Evolutionary conservation across 2,797 vertebrate species (phyloP).

Genomic region (Sandelia bainsii): DNA sequence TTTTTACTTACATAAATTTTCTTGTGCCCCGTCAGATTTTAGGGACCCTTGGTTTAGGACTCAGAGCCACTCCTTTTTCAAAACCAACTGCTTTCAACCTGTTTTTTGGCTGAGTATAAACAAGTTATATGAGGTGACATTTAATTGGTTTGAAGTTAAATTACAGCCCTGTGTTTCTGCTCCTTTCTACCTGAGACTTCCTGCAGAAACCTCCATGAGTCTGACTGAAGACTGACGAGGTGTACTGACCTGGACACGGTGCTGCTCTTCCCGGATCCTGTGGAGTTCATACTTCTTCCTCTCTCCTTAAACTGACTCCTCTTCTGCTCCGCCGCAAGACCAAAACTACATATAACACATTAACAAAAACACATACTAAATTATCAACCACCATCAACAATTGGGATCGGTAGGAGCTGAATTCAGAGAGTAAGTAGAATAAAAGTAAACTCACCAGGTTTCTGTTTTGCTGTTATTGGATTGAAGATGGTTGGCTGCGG

Average conservation of each 20-base stretch:
- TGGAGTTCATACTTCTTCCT: slow-evolving; percentile 97
- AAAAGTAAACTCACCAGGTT: slow-evolving; percentile 84
- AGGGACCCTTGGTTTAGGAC: no score
- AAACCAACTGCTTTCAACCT: no score
- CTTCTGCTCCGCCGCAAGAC: slow-evolving; percentile 89
- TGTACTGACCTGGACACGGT: slow-evolving; percentile 92
- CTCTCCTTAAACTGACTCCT: slow-evolving; percentile 93
- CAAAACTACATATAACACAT: slow-evolving; percentile 68
- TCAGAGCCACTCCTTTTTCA: no score
- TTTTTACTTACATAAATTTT: no score
- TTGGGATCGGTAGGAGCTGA: not conserved
- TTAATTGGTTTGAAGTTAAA: slow-evolving; percentile 21
- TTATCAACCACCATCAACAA: not conserved
- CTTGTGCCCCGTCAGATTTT: no score
- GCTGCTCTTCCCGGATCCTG: slow-evolving; percentile 96
- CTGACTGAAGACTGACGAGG: not conserved
- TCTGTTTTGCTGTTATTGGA: slow-evolving; percentile 84
- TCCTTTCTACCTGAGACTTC: slow-evolving; percentile 17
- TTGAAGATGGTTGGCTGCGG: slow-evolving; percentile 93
- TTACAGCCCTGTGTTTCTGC: slow-evolving; percentile 23
- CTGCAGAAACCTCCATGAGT: slow-evolving; percentile 20
- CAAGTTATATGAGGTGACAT: no score
- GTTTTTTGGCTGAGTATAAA: no score
- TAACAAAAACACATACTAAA: slow-evolving; percentile 17
- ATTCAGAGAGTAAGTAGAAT: not conserved